These are phyloP conservation scores for Eueides isabella DNA, from an alignment of 1,140 invertebrate species.

Conservation along the genomic window DNA sequence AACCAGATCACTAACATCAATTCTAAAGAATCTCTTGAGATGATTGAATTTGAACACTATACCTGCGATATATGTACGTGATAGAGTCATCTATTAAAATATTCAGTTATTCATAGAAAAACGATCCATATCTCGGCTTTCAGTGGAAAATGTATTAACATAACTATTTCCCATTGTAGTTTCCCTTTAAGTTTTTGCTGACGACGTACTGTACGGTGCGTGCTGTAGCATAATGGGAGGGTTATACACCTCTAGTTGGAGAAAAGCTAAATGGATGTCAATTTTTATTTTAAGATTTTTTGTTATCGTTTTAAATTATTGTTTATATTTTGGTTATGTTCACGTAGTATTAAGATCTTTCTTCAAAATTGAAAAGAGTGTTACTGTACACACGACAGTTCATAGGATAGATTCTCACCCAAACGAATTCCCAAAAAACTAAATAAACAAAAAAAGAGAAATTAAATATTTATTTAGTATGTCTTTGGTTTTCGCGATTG, in stretches of 20 bases:
- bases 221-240: slow-evolving; percentile 9
- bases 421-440: no score
- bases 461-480: no score
- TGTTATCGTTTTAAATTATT: neutral
- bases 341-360: no score
- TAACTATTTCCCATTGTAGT: slow-evolving; percentile 35
- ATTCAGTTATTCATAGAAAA: slow-evolving; percentile 69
- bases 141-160: slow-evolving; percentile 39
- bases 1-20: neutral
- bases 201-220: neutral
- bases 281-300: neutral
- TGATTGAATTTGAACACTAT: neutral
- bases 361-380: no score
- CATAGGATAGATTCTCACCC: no score
- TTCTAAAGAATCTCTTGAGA: neutral
- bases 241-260: neutral
- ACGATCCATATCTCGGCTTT: slow-evolving; percentile 51
- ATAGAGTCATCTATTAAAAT: slow-evolving; percentile 43
- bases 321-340: no score
- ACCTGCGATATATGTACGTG: neutral
- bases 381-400: no score
- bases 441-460: no score
- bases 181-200: slow-evolving; percentile 16
- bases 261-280: neutral
- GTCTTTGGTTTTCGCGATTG: no score